These are phyloP conservation scores for Acanthococcus lagerstroemiae DNA, from an alignment of 2,888 invertebrate genomes.

Conservation along the genomic window DNA sequence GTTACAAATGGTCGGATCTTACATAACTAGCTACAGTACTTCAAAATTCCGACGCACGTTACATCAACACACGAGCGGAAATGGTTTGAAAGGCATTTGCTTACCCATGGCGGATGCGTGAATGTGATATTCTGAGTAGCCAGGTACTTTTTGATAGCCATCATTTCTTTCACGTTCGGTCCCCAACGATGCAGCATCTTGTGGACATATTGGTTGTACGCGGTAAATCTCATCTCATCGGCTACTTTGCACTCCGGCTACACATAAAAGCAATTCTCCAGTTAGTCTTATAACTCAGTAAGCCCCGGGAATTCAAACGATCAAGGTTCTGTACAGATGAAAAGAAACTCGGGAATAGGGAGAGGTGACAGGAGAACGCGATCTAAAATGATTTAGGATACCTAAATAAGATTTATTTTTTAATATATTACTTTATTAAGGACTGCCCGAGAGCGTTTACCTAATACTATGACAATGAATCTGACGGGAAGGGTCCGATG, in stretches of 20 bases:
- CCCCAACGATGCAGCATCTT: slow-evolving; percentile 84
- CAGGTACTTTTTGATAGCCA: slow-evolving; percentile 72
- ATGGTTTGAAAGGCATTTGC: too few relatives aligned
- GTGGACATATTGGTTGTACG: slow-evolving; percentile 81
- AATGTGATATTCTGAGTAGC: slow-evolving; percentile 64
- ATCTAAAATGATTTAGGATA: too few relatives aligned
- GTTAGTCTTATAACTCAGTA: not conserved
- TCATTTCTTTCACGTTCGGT: slow-evolving; percentile 69
- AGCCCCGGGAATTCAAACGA: not conserved
- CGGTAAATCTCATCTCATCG: slow-evolving; percentile 76
- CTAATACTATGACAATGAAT: too few relatives aligned
- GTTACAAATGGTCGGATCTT: too few relatives aligned
- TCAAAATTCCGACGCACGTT: not conserved
- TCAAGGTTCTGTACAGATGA: too few relatives aligned
- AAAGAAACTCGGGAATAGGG: not conserved
- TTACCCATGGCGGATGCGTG: slow-evolving; percentile 66
- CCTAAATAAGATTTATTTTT: too few relatives aligned
- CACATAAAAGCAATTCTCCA: slow-evolving; percentile 35
- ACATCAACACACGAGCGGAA: not conserved
- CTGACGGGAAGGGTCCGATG: too few relatives aligned
- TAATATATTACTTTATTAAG: too few relatives aligned
- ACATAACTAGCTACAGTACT: too few relatives aligned
- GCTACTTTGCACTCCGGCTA: slow-evolving; percentile 69
- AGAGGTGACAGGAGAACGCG: not conserved
- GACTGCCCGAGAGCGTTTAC: too few relatives aligned